Conservation (phyloP, 2,113 vertebrate species). For the Mobula hypostoma region DNA sequence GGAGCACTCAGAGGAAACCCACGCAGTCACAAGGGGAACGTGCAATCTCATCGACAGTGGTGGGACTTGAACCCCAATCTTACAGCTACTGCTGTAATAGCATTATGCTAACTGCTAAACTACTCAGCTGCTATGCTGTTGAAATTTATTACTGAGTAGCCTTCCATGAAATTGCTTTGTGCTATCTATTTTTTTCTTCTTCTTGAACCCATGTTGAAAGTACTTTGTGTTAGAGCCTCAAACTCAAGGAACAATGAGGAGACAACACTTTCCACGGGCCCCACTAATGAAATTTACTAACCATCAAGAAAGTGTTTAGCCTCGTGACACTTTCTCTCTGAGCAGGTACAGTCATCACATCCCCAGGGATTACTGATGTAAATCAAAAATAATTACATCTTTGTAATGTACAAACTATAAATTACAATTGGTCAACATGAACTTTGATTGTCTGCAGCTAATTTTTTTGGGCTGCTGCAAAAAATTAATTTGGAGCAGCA, state of each 20-base stretch:
- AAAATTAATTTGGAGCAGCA: neutral
- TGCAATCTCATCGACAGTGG: no score
- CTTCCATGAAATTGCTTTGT: neutral
- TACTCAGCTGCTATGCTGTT: no score
- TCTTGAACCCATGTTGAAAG: no score
- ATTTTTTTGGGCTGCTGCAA: neutral
- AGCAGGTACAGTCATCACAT: neutral
- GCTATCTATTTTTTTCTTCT: neutral
- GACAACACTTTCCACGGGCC: neutral
- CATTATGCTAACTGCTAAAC: no score
- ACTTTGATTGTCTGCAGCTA: neutral
- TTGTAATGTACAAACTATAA: no score
- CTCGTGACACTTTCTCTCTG: no score
- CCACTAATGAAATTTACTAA: neutral
- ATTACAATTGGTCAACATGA: neutral
- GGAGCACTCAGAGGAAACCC: no score
- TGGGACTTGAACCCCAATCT: no score
- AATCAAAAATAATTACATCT: neutral
- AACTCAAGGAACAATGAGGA: neutral
- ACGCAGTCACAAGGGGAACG: no score
- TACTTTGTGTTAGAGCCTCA: neutral
- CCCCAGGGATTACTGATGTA: no score
- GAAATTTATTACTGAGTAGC: neutral
- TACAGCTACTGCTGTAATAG: no score
- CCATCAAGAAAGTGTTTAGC: neutral